Conservation (phyloP, 2,888 invertebrate genomes). For the Tachystola acroxantha region DNA sequence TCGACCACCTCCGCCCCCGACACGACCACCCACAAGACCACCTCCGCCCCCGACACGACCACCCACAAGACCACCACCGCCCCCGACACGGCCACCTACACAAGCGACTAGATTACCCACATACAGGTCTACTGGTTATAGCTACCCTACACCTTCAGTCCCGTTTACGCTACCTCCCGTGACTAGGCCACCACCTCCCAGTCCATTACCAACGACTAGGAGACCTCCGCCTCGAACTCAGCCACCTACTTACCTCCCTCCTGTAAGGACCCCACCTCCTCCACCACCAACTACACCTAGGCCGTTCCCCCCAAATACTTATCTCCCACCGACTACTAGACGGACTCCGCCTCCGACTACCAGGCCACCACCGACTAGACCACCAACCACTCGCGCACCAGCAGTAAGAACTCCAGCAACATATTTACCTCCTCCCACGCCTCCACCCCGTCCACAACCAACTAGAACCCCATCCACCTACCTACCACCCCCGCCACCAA, state of each 20-base stretch:
- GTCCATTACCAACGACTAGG: slow-evolving; percentile 17
- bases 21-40: slow-evolving; percentile 20
- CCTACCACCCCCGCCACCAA: slow-evolving; percentile 1
- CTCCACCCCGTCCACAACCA: slow-evolving; percentile 9
- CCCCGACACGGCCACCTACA: too few relatives aligned
- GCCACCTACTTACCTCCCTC: slow-evolving; percentile 13
- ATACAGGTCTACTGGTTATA: slow-evolving; percentile 41
- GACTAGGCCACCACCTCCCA: slow-evolving; percentile 17
- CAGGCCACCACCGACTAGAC: not conserved
- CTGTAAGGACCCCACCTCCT: slow-evolving; percentile 11
- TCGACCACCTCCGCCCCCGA: slow-evolving; percentile 19
- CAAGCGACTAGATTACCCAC: slow-evolving; percentile 21
- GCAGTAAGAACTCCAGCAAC: slow-evolving; percentile 8
- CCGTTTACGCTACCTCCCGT: slow-evolving; percentile 37
- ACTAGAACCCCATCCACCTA: slow-evolving; percentile 9
- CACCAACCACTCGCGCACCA: slow-evolving; percentile 8
- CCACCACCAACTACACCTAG: slow-evolving; percentile 8
- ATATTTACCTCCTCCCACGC: slow-evolving; percentile 7
- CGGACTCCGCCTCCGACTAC: slow-evolving; percentile 16
- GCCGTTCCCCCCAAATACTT: slow-evolving; percentile 16
- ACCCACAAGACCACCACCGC: too few relatives aligned
- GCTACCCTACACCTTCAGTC: slow-evolving; percentile 39
- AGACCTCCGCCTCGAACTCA: slow-evolving; percentile 10
- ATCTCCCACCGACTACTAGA: slow-evolving; percentile 13
- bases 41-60: slow-evolving; percentile 16